Conservation (phyloP, 2,797 vertebrate genomes). For the Psittacula derbiana region DNA sequence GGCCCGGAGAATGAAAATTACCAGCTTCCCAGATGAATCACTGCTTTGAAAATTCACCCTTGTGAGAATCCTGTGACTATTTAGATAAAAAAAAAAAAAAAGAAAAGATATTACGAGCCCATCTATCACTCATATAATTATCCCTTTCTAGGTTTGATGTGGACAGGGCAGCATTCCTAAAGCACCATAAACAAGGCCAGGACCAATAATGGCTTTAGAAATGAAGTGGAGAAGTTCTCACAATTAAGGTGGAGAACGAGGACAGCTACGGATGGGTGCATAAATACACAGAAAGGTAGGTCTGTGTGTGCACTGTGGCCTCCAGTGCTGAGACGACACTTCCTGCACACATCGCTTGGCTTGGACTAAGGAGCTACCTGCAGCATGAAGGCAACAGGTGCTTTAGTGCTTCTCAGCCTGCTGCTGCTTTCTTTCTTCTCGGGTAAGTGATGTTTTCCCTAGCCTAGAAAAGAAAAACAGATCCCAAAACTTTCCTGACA, state of each 20-base stretch:
- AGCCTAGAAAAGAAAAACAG: neutral
- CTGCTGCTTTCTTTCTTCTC: constrained; percentile 70
- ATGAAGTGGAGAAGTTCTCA: constrained; percentile 56
- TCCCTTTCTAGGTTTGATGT: constrained; percentile 71
- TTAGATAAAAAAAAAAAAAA: constrained; percentile 22
- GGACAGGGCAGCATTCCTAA: constrained; percentile 66
- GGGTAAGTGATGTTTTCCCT: constrained; percentile 67
- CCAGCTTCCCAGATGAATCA: constrained; percentile 53
- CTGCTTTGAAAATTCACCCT: constrained; percentile 50
- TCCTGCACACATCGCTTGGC: neutral
- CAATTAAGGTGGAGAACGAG: constrained; percentile 72
- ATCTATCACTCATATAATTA: constrained; percentile 63
- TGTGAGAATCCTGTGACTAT: constrained; percentile 62
- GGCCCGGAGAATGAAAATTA: constrained; percentile 51
- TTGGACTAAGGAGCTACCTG: constrained; percentile 38
- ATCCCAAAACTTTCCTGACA: neutral
- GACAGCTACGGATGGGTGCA: neutral
- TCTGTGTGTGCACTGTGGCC: neutral
- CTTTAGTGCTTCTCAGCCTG: constrained; percentile 72
- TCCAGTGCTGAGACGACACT: constrained; percentile 27
- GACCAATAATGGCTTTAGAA: constrained; percentile 62
- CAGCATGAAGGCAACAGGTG: constrained; percentile 73
- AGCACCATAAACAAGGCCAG: constrained; percentile 49
- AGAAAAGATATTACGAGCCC: neutral
- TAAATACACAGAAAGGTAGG: constrained; percentile 56